phyloP scores from a whole-genome alignment of 2,888 invertebrate species.

The Muscina levida region DNA sequence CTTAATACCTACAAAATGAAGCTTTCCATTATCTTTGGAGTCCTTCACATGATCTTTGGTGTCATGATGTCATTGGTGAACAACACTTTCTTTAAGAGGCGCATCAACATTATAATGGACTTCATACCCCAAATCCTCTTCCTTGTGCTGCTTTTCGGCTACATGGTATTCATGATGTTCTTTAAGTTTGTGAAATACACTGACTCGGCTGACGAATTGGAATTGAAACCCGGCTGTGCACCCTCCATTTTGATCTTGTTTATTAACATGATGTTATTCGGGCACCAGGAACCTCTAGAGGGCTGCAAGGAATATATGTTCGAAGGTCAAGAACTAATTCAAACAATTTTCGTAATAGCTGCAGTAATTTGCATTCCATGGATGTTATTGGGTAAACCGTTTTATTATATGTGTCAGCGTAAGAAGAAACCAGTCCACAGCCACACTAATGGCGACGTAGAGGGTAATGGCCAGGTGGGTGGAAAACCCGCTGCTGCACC shows the following conservation, averaged over 20 bases:
- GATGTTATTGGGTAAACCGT: constrained; percentile 95
- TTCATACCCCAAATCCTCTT: constrained; percentile 96
- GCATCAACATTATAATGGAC: constrained; percentile 87
- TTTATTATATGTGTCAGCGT: constrained; percentile 84
- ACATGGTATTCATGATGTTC: constrained; percentile 95
- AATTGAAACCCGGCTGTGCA: constrained; percentile 82
- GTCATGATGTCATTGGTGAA: constrained; percentile 90
- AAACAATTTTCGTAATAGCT: constrained; percentile 88
- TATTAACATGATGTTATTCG: constrained; percentile 89
- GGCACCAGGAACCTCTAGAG: constrained; percentile 79
- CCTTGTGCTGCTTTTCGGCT: constrained; percentile 91
- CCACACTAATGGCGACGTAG: constrained; percentile 40
- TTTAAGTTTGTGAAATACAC: constrained; percentile 91
- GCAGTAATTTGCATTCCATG: constrained; percentile 94
- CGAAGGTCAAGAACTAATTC: constrained; percentile 85
- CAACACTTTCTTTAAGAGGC: constrained; percentile 86
- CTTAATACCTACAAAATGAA: constrained; percentile 98
- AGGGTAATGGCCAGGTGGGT: neutral
- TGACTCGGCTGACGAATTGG: constrained; percentile 79
- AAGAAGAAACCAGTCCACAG: constrained; percentile 75
- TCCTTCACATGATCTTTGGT: constrained; percentile 96
- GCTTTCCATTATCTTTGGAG: constrained; percentile 95
- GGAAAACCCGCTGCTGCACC: constrained; percentile 33
- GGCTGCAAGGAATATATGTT: constrained; percentile 86
- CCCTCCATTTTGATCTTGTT: constrained; percentile 89